Evolutionary conservation across 2,888 invertebrate species (phyloP).

Genomic region (Calameuta pallipes): DNA sequence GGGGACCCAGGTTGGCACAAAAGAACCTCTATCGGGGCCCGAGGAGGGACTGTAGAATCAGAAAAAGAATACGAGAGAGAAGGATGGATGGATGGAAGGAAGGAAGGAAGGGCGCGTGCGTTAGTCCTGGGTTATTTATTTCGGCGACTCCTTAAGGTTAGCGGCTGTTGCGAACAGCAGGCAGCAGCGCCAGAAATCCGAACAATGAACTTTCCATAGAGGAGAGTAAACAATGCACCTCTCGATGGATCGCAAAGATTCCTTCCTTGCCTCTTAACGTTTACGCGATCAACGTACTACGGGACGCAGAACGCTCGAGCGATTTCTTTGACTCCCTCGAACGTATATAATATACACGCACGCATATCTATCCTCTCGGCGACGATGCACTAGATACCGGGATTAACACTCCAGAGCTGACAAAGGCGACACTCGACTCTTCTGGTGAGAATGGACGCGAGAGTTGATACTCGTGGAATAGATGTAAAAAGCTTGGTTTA

Average conservation of each 20-base stretch:
- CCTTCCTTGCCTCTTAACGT: neutral
- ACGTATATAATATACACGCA: neutral
- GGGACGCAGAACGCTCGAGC: neutral
- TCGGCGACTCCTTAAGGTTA: neutral
- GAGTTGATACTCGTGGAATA: neutral
- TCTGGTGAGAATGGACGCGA: neutral
- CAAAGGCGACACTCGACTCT: neutral
- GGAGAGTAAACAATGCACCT: neutral
- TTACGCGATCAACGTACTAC: neutral
- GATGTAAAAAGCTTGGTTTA: neutral
- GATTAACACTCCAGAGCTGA: neutral
- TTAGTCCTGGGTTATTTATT: neutral
- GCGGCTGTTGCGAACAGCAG: neutral
- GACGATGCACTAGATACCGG: neutral
- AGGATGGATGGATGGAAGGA: no score
- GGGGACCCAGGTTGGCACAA: neutral
- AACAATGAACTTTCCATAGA: neutral
- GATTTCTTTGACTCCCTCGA: neutral
- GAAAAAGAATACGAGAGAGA: neutral
- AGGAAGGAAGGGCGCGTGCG: neutral
- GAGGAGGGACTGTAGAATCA: neutral
- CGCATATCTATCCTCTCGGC: neutral
- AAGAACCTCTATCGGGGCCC: neutral
- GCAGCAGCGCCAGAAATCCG: neutral
- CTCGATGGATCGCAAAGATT: neutral